Conservation (phyloP, 2,797 vertebrate species). For the Parotocinclus haroldoi region DNA sequence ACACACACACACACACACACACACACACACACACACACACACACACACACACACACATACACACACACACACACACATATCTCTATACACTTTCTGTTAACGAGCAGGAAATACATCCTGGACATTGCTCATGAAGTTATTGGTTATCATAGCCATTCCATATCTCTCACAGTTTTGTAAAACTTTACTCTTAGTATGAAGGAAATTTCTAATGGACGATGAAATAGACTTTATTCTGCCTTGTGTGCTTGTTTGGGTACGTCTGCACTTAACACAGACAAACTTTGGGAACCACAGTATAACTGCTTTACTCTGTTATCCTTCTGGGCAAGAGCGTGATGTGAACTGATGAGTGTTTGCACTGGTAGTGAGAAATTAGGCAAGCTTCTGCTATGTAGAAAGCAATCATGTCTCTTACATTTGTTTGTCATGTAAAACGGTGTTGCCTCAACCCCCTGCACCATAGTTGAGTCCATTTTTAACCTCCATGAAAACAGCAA, state of each 20-base stretch:
- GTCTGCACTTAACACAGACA: neutral
- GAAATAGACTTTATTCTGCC: slow-evolving; percentile 13
- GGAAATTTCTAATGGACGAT: neutral
- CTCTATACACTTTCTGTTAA: too few species aligned
- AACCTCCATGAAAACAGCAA: neutral
- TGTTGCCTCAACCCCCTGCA: neutral
- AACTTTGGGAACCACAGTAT: slow-evolving; percentile 30
- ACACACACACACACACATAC: too few species aligned
- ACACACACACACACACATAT: too few species aligned
- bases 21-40: too few species aligned
- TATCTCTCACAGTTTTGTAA: neutral
- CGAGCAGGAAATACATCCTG: neutral
- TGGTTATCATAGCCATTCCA: neutral
- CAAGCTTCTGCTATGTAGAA: slow-evolving; percentile 38
- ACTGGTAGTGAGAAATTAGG: slow-evolving; percentile 8
- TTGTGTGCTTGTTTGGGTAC: neutral
- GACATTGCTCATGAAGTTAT: too few species aligned
- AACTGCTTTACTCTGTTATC: slow-evolving; percentile 42
- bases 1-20: too few species aligned
- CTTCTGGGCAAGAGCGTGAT: slow-evolving; percentile 41
- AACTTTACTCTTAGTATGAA: neutral
- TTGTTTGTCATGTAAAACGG: neutral
- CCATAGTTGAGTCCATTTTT: neutral
- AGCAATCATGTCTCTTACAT: slow-evolving; percentile 13
- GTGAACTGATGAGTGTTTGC: slow-evolving; percentile 14